phyloP scores from a whole-genome alignment of 2,888 invertebrate species.

The Protonemura montana region DNA sequence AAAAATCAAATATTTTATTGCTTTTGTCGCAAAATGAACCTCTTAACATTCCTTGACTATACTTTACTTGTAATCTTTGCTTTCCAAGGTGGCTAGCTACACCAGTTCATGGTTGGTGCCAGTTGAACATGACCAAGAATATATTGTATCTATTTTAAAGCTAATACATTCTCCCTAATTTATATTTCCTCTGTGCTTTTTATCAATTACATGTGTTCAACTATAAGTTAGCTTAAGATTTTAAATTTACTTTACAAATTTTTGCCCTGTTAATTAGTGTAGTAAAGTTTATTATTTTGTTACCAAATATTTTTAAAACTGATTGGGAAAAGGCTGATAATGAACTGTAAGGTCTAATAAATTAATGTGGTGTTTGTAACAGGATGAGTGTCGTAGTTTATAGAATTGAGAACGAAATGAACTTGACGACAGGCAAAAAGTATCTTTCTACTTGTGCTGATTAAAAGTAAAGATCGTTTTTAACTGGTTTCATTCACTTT shows the following conservation, averaged over 20 bases:
- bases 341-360: neutral
- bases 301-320: neutral
- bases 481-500: neutral
- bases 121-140: neutral
- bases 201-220: neutral
- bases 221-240: neutral
- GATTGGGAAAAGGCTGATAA: neutral
- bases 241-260: neutral
- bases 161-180: neutral
- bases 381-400: neutral
- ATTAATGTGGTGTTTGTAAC: neutral
- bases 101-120: neutral
- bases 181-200: neutral
- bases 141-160: neutral
- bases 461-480: neutral
- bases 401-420: neutral
- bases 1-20: conserved; percentile 2
- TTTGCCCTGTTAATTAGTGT: neutral
- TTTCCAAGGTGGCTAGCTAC: neutral
- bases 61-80: neutral
- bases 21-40: neutral
- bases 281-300: conserved; percentile 15
- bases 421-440: neutral
- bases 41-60: neutral
- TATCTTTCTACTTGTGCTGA: neutral